These are phyloP conservation scores for Fulmarus glacialis DNA, from an alignment of 2,113 vertebrate species.

Conservation along the genomic window DNA sequence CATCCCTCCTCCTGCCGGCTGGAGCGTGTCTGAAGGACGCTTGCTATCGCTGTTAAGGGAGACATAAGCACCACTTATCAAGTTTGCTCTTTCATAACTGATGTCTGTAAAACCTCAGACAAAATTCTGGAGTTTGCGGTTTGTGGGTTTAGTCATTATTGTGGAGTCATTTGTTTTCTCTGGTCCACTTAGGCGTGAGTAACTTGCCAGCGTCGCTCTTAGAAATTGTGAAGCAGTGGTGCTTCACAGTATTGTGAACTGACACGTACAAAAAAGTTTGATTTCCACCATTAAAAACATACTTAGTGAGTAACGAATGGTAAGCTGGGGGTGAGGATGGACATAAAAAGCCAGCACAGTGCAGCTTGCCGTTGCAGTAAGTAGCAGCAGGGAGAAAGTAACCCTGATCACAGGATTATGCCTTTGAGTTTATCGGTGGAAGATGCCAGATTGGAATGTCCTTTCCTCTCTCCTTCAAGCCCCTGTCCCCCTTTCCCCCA, in stretches of 20 bases:
- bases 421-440: fast-evolving
- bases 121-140: neutral
- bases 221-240: neutral
- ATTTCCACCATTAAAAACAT: fast-evolving
- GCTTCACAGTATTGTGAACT: neutral
- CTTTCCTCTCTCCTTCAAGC: neutral
- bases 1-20: fast-evolving
- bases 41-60: neutral
- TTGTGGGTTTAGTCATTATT: neutral
- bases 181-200: neutral
- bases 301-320: fast-evolving
- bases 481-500: neutral
- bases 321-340: neutral
- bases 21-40: neutral
- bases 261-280: fast-evolving
- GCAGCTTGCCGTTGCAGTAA: fast-evolving
- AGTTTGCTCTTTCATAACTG: neutral
- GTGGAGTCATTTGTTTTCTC: neutral
- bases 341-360: fast-evolving
- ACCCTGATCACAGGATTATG: neutral
- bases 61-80: neutral
- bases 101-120: neutral
- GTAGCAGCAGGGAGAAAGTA: fast-evolving
- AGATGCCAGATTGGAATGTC: neutral
- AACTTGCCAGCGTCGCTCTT: fast-evolving